Conservation (phyloP, 2,797 vertebrate species). For the Hafferia zeledoni region DNA sequence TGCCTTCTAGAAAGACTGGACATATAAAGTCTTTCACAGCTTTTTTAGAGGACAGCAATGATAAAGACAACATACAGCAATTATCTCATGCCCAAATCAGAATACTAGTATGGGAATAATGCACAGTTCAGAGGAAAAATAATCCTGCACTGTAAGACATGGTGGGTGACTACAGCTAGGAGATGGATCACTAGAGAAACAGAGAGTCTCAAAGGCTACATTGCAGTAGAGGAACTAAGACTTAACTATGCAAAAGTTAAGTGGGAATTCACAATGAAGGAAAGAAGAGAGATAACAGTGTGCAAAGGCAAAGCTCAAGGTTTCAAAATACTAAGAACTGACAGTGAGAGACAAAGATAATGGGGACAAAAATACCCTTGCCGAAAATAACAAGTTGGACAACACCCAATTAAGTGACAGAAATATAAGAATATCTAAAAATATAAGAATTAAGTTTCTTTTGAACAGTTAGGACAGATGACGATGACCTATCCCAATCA, state of each 20-base stretch:
- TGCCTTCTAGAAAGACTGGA: not conserved
- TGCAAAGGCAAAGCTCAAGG: not conserved
- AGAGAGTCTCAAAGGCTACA: not conserved
- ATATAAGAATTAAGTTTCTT: too few species aligned
- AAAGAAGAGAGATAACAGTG: not conserved
- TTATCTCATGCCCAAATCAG: not conserved
- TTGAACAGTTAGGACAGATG: not conserved
- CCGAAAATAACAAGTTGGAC: not conserved
- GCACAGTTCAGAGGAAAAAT: not conserved
- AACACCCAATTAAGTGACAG: not conserved
- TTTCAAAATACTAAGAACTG: not conserved
- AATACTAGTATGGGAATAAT: not conserved
- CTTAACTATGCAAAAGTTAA: not conserved
- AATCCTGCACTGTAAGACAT: not conserved
- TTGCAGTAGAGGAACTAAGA: not conserved
- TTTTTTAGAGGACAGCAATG: not conserved
- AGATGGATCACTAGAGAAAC: not conserved
- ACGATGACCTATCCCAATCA: not conserved
- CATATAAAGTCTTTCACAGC: not conserved
- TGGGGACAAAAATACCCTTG: not conserved
- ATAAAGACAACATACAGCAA: not conserved
- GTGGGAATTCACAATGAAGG: not conserved
- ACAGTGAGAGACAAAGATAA: not conserved
- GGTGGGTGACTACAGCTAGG: not conserved
- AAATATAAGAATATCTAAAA: not conserved